These are phyloP conservation scores for Sminthurides aquaticus DNA, from an alignment of 2,888 invertebrate species.

Conservation along the genomic window DNA sequence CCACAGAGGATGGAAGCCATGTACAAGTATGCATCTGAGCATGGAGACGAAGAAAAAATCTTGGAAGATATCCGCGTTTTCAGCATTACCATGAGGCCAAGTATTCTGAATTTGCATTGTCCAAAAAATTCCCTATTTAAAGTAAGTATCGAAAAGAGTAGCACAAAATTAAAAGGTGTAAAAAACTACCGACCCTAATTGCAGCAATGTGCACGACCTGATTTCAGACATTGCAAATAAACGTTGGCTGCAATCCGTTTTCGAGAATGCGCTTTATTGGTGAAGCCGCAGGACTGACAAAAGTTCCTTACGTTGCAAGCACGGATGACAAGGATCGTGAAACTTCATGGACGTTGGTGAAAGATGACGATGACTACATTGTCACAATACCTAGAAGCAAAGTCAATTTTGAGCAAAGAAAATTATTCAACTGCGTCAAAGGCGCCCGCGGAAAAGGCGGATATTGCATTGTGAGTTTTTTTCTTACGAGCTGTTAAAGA, in stretches of 20 bases:
- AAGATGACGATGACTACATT: constrained; percentile 6
- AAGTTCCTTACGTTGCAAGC: background rate
- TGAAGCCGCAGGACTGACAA: constrained; percentile 26
- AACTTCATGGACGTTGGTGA: constrained; percentile 3
- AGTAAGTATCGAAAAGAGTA: constrained; percentile 10
- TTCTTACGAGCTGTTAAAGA: background rate
- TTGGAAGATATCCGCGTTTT: constrained; percentile 31
- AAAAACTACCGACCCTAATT: too few species aligned
- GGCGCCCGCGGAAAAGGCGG: background rate
- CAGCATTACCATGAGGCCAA: constrained; percentile 38
- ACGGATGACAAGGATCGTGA: background rate
- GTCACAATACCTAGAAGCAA: constrained; percentile 16
- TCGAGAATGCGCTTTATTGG: constrained; percentile 30
- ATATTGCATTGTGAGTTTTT: constrained; percentile 15
- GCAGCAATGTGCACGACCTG: too few species aligned
- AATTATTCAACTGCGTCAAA: constrained; percentile 10
- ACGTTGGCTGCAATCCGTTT: constrained; percentile 37
- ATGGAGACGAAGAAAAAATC: constrained; percentile 20
- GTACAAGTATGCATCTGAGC: constrained; percentile 14
- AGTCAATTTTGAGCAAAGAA: constrained; percentile 16
- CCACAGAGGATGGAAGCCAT: background rate
- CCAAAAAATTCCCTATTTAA: constrained; percentile 31
- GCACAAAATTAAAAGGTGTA: background rate
- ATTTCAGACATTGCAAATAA: constrained; percentile 35
- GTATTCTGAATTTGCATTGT: constrained; percentile 34